Conservation (phyloP, 2,888 invertebrate genomes). For the Altica lythri region DNA sequence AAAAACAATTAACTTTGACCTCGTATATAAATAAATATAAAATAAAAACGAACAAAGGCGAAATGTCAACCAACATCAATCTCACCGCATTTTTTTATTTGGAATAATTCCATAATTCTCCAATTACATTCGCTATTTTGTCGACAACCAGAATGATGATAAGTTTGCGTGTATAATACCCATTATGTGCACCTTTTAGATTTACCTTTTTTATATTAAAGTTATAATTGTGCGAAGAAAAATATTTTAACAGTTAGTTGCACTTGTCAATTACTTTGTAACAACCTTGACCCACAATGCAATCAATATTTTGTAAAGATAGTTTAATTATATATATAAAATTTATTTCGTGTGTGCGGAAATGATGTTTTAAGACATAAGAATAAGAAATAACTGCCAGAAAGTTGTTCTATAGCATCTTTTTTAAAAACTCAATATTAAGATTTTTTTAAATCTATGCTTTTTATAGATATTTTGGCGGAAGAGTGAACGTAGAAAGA, state of each 20-base stretch:
- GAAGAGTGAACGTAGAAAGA: too few relatives aligned
- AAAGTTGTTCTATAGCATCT: too few relatives aligned
- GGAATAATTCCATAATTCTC: not conserved
- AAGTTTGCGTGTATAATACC: not conserved
- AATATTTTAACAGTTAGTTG: conserved; percentile 5
- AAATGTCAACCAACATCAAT: not conserved
- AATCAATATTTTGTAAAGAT: not conserved
- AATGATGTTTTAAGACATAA: too few relatives aligned
- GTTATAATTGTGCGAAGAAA: not conserved
- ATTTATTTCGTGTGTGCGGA: too few relatives aligned
- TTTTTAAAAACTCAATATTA: too few relatives aligned
- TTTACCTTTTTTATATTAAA: not conserved
- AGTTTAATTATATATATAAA: too few relatives aligned
- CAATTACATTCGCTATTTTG: conserved; percentile 4
- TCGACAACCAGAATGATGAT: conserved; percentile 1
- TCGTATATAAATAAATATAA: too few relatives aligned
- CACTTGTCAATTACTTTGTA: not conserved
- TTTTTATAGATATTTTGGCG: too few relatives aligned
- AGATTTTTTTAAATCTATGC: too few relatives aligned
- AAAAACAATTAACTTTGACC: not conserved
- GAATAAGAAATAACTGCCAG: too few relatives aligned
- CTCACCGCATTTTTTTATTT: not conserved
- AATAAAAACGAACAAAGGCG: not conserved
- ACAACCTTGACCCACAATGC: not conserved
- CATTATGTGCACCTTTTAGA: not conserved